Percentiles rank a stretch among this genome's conserved stretches.
These are phyloP conservation scores for Gopherus evgoodei DNA, from an alignment of 2,113 vertebrate species.

Conservation along the genomic window DNA sequence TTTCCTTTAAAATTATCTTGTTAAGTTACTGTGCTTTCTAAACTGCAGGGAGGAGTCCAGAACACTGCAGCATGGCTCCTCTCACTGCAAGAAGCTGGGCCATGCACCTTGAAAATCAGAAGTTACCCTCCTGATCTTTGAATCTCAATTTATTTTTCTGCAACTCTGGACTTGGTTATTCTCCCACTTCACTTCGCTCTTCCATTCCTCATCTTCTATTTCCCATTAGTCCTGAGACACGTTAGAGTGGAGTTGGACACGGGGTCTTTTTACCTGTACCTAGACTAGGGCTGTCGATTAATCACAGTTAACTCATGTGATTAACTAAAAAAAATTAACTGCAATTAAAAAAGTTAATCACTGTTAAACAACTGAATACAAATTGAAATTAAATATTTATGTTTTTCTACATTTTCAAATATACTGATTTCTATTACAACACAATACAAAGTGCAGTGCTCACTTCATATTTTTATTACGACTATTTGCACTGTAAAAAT, in stretches of 20 bases:
- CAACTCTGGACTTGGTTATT: neutral
- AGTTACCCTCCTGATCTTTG: neutral
- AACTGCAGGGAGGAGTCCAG: neutral
- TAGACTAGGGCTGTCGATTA: no score
- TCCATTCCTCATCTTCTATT: no score
- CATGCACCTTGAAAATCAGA: neutral
- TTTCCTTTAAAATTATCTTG: neutral
- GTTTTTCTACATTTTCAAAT: no score
- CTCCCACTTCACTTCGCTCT: neutral
- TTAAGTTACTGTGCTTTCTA: neutral
- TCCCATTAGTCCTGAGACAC: neutral
- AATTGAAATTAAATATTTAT: no score
- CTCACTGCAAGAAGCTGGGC: neutral
- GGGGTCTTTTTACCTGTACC: neutral
- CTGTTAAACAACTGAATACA: no score
- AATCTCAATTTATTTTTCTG: neutral
- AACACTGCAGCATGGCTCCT: neutral
- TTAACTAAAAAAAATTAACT: no score
- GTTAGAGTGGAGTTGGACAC: rapidly evolving
- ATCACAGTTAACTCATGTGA: no score
- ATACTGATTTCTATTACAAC: no score
- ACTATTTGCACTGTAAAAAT: no score
- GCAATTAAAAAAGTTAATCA: no score
- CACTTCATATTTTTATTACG: no score
- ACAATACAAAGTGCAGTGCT: no score